Evolutionary conservation across 2,797 vertebrate genomes (phyloP).

Genomic region (Semaprochilodus insignis): DNA sequence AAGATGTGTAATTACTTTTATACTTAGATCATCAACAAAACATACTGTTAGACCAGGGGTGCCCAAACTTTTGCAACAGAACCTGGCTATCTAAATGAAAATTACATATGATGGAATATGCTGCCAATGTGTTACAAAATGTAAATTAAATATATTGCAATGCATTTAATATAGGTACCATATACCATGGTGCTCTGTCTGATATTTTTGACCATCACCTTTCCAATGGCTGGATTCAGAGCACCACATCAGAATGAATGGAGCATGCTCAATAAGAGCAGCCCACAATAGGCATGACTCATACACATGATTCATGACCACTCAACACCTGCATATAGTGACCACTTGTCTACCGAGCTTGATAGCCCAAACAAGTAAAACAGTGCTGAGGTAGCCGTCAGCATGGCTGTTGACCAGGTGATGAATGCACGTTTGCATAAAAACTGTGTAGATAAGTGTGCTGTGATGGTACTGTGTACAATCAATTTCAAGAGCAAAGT

Average conservation of each 20-base stretch:
- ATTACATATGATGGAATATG: not conserved
- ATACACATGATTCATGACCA: slow-evolving; percentile 40
- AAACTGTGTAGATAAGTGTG: slow-evolving; percentile 14
- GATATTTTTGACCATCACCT: not conserved
- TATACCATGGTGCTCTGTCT: no score
- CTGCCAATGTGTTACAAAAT: not conserved
- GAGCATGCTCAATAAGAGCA: slow-evolving; percentile 31
- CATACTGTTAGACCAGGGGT: no score
- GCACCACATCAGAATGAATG: slow-evolving; percentile 10
- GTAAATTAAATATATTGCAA: not conserved
- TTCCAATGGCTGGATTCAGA: no score
- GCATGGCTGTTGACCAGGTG: slow-evolving; percentile 25
- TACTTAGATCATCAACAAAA: no score
- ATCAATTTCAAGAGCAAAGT: not conserved
- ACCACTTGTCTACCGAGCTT: not conserved
- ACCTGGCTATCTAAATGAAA: no score
- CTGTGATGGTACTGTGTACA: no score
- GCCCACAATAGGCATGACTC: slow-evolving; percentile 44
- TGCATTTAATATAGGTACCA: no score
- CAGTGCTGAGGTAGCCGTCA: slow-evolving; percentile 17
- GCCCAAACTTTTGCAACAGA: no score
- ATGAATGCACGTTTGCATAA: slow-evolving; percentile 23
- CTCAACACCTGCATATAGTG: slow-evolving; percentile 41
- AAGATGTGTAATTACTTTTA: no score
- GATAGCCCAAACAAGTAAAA: slow-evolving; percentile 41